These are phyloP conservation scores for Agriopis marginaria DNA, from an alignment of 2,888 invertebrate genomes.

Conservation along the genomic window DNA sequence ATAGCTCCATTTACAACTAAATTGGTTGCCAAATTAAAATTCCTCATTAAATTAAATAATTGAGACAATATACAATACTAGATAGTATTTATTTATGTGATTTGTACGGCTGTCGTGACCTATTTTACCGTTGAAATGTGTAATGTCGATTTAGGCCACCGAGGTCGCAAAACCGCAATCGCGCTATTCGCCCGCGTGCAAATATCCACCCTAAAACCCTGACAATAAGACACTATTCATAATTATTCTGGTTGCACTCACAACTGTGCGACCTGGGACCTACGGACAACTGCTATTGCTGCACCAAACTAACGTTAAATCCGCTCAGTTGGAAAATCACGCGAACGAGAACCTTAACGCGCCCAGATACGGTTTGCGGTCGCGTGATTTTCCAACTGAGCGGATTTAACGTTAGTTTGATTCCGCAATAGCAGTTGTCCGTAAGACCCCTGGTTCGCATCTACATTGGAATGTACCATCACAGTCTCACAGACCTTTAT, in stretches of 20 bases:
- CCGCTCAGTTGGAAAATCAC: no score
- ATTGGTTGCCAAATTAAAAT: constrained; percentile 25
- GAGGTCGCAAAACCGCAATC: neutral
- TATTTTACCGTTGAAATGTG: neutral
- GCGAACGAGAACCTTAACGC: no score
- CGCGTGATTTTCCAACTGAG: no score
- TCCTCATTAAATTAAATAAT: constrained; percentile 19
- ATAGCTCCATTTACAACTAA: constrained; percentile 25
- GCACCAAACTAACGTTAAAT: no score
- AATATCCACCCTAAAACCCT: neutral
- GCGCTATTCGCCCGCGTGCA: neutral
- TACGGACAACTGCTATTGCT: no score
- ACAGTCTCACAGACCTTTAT: no score
- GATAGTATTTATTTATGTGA: constrained; percentile 2
- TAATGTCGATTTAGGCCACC: neutral
- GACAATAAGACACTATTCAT: neutral
- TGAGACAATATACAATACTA: neutral
- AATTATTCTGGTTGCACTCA: neutral
- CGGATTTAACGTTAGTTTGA: no score
- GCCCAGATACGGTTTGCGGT: no score
- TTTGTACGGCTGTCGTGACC: constrained; percentile 6
- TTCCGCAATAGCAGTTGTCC: no score
- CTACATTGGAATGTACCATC: neutral
- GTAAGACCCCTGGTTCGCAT: neutral
- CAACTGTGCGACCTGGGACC: neutral